These are phyloP conservation scores for Drosophila rubida DNA, from an alignment of 2,888 invertebrate genomes.

Conservation along the genomic window DNA sequence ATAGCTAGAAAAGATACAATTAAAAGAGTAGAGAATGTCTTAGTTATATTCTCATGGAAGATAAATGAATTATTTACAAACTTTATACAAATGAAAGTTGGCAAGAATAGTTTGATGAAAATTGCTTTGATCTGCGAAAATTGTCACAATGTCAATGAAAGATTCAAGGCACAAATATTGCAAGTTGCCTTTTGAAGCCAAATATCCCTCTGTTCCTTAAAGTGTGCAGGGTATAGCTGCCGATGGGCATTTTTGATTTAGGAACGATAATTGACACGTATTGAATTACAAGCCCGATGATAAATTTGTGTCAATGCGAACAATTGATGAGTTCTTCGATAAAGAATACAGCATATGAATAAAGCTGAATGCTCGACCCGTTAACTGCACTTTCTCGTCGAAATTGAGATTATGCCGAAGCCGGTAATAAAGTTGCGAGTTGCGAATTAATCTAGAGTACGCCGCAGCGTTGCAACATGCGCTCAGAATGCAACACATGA, in stretches of 20 bases:
- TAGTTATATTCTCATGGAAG: no score
- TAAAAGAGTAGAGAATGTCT: no score
- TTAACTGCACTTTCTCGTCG: constrained; percentile 11
- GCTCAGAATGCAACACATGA: constrained; percentile 26
- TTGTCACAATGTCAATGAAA: no score
- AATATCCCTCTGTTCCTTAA: not conserved
- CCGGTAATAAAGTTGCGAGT: constrained; percentile 8
- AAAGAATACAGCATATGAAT: not conserved
- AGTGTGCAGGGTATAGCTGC: not conserved
- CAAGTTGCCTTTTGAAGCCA: no score
- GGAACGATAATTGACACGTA: constrained; percentile 53
- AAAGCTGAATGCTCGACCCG: constrained; percentile 7
- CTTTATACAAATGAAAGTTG: no score
- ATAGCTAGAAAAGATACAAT: no score
- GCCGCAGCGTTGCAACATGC: not conserved
- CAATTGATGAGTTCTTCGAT: constrained; percentile 3
- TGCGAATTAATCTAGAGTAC: constrained; percentile 2
- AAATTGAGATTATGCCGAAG: constrained; percentile 11
- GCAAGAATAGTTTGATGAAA: no score
- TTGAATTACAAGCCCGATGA: constrained; percentile 41
- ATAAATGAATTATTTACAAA: no score
- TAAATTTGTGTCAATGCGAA: constrained; percentile 30
- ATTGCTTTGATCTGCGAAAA: no score
- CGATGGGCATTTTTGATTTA: constrained; percentile 39
- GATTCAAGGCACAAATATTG: no score